Evolutionary conservation across 2,113 vertebrate genomes (phyloP).

Genomic region (Dicerorhinus sumatrensis): DNA sequence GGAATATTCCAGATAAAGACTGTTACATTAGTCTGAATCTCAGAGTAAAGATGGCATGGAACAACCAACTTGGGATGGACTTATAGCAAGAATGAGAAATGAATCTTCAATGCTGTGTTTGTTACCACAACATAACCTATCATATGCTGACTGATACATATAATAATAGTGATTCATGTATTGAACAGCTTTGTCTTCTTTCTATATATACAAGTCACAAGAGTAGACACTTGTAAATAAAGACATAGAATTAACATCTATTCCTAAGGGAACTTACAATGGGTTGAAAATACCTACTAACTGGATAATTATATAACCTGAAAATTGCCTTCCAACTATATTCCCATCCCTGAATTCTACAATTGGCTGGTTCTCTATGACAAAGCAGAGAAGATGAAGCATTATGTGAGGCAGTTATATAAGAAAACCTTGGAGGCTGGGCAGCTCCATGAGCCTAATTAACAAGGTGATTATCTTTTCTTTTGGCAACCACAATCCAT

Average conservation of each 20-base stretch:
- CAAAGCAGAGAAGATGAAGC: slow-evolving; percentile 15
- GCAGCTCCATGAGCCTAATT: background rate
- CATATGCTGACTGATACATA: background rate
- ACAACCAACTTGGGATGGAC: background rate
- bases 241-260: background rate
- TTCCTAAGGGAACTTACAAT: background rate
- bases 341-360: background rate
- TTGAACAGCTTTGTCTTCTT: background rate
- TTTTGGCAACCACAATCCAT: background rate
- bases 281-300: background rate
- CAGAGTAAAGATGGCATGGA: background rate
- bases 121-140: background rate
- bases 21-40: background rate
- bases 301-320: background rate
- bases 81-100: background rate
- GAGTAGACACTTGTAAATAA: background rate
- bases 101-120: background rate
- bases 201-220: background rate
- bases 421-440: background rate
- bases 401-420: background rate
- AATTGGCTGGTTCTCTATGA: background rate
- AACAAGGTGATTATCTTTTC: background rate
- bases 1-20: background rate
- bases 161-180: background rate
- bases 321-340: background rate